Conservation (phyloP, 2,888 invertebrate genomes). For the Fissipunctia ypsillon region DNA sequence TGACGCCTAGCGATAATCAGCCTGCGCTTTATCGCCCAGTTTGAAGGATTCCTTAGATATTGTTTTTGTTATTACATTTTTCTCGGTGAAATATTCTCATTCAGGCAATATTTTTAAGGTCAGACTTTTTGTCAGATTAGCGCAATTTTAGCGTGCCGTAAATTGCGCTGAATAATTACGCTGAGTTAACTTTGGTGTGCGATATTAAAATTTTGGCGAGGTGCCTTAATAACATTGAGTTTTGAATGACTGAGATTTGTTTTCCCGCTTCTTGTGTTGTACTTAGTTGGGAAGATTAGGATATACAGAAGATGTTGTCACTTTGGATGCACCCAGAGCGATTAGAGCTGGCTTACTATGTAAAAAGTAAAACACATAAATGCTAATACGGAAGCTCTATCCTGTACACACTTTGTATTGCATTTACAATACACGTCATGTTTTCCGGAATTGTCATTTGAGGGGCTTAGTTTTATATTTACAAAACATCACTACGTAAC, state of each 20-base stretch:
- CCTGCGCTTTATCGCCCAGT: conserved; percentile 75
- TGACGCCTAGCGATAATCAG: conserved; percentile 77
- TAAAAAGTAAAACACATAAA: not conserved
- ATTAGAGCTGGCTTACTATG: too few relatives aligned
- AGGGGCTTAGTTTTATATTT: not conserved
- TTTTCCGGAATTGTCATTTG: not conserved
- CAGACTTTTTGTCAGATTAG: conserved; percentile 63
- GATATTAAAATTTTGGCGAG: conserved; percentile 63
- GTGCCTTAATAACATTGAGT: conserved; percentile 55
- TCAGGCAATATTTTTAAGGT: conserved; percentile 62
- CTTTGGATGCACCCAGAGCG: not conserved
- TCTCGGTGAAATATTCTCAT: conserved; percentile 56
- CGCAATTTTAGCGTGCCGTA: conserved; percentile 60
- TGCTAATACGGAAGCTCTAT: not conserved
- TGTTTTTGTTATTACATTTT: conserved; percentile 74
- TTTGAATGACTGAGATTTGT: conserved; percentile 54
- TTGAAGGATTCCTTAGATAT: conserved; percentile 73
- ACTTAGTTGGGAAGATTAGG: conserved; percentile 9
- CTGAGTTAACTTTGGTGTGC: conserved; percentile 59
- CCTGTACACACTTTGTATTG: not conserved
- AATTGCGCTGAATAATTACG: conserved; percentile 66
- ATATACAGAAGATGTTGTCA: not conserved
- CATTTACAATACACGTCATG: too few relatives aligned
- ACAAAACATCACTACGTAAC: too few relatives aligned
- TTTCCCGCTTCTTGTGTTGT: conserved; percentile 35